Evolutionary conservation across 2,113 vertebrate genomes (phyloP), one percentile per base, ranked within the genome.

Genomic region (Chloroceryle aenea): DNA sequence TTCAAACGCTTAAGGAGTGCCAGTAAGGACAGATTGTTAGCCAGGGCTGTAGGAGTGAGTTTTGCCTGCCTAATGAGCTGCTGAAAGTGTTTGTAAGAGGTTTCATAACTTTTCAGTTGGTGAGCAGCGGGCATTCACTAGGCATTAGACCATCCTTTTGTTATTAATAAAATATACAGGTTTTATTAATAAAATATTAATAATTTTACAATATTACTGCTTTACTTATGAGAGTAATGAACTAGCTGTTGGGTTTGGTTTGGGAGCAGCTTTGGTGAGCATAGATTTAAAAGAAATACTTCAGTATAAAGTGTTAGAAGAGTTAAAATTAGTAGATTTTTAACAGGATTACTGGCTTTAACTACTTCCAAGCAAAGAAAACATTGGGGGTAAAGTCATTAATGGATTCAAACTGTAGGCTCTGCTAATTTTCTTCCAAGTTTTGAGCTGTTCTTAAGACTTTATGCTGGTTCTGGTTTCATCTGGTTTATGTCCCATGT

Each of bases 51-150:
- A 69, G 91, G 96, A 92, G 93, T 87, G 95, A 74, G 55, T 71
- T 77, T 95, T 95, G 90, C 56, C 67, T 42, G 81, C 80, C 76
- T 89, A 81, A 85, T 92, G 68, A 93, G 90, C 95, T 94, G 52
- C 34, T 90, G 40, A 66, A 95, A 89, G 53, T 68, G 64, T 40
- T 96, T 95, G 95, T 89, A 79, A 79, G 69, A 8, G 13, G 29
- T 79, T 76, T 40, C 1, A 3, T 69, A 83, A 94, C 62, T 87
- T 94, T 73, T 72, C 66, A 16, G 30, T 48, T 62, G 14, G 40
- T 66, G 55, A 80, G 52, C n/a, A 87, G 58, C 13, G 58, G 38
- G 50, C 55, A 12, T 94, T 91, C 25, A 13, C 82, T 73, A 82
- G 52, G 34, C 34, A 25, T 82, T 56, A 68, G 74, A 55, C 77